Evolutionary conservation across 2,888 invertebrate genomes (phyloP), one percentile per base, ranked within the genome.

Genomic region (Plemyria rubiginata): DNA sequence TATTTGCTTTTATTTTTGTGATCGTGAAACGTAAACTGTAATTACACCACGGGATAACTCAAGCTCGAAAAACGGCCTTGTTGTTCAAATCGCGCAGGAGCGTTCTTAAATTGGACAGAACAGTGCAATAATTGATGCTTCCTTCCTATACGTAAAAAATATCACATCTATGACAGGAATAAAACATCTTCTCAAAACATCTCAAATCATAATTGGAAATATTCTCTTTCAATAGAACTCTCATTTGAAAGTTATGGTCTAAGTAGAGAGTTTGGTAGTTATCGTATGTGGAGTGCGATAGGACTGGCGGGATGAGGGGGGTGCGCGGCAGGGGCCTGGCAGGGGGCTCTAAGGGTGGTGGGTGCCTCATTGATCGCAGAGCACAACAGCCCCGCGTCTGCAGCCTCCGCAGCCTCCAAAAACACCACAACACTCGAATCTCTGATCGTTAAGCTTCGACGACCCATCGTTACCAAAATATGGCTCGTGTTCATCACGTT

Each of bases 301-400:
- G 51, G 55, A 71, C 73, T 70, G 70, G 67, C 64, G 73, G 72
- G 64, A 71, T 72, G 73, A 74, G 66, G 64, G 72, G 58, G 70
- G 70, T 62, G 76, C 74, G 73, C 38, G 54, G 54, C 50, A 67
- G 68, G 76, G 68, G 62, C 67, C 67, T 61, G 77, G 55, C 71
- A 62, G 69, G 65, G 68, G 68, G 76, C 65, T 60, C 67, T 74
- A 74, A 72, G 75, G 78, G 76, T 76, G 78, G 78, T 79, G 79
- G 81, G 80, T 75, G 81, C 77, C 86, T 92, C 92, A 92, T 92
- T 92, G 92, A 92, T 92, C 92, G 91, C 81, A 73, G 77, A 82
- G 85, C 88, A 84, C 86, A 86, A 85, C 85, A 84, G 85, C 86
- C 86, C 83, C 82, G 79, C 83, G 76, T 82, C 66, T 71, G 73